These are phyloP conservation scores for Agrochola macilenta DNA, from an alignment of 2,888 invertebrate species.

Conservation along the genomic window DNA sequence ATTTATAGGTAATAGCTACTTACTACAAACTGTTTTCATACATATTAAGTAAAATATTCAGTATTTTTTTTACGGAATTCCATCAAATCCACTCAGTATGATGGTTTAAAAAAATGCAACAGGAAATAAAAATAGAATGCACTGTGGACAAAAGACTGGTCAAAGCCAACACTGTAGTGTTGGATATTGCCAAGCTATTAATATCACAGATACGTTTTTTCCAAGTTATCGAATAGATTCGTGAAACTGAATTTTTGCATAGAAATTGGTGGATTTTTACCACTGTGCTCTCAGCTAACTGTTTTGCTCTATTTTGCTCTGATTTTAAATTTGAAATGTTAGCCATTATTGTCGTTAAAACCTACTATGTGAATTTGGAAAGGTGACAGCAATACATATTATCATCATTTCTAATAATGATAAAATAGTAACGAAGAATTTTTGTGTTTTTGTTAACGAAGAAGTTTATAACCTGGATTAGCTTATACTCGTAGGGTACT, in stretches of 20 bases:
- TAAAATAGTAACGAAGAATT: no score
- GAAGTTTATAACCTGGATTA: no score
- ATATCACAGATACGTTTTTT: slow-evolving; percentile 30
- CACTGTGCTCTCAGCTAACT: background rate
- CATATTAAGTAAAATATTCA: background rate
- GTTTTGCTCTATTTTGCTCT: background rate
- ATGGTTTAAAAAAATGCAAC: slow-evolving; percentile 10
- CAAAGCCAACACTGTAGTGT: slow-evolving; percentile 21
- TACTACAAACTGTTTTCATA: background rate
- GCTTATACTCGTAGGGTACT: no score
- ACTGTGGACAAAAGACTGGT: slow-evolving; percentile 8
- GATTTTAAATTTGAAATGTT: background rate
- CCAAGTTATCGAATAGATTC: slow-evolving; percentile 29
- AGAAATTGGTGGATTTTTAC: slow-evolving; percentile 32
- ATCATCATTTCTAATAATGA: no score
- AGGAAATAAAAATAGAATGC: slow-evolving; percentile 19
- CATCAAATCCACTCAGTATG: background rate
- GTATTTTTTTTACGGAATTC: background rate
- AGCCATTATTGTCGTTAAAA: background rate
- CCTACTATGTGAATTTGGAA: background rate
- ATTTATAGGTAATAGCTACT: background rate
- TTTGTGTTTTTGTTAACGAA: no score
- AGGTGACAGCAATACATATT: no score
- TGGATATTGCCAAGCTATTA: slow-evolving; percentile 40
- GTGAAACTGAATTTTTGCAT: slow-evolving; percentile 41